Conservation (phyloP, 2,888 invertebrate genomes). For the Tuberolachnus salignus region DNA sequence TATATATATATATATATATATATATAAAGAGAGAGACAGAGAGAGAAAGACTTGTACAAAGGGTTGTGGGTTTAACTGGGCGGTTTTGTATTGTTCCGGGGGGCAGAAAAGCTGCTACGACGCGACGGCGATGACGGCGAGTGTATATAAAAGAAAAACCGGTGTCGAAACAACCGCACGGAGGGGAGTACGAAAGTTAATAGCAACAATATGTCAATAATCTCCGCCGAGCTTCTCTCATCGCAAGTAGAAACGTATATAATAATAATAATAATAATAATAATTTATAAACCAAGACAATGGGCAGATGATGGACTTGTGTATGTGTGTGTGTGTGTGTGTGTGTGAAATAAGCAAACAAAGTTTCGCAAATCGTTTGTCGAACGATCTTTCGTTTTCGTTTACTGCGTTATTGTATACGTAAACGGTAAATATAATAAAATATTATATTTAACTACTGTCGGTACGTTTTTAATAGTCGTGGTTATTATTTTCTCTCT, state of each 20-base stretch:
- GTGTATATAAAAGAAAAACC: constrained; percentile 35
- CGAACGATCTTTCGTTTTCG: background rate
- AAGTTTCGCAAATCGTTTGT: background rate
- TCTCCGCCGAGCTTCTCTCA: background rate
- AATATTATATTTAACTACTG: too few species aligned
- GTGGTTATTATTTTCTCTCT: too few species aligned
- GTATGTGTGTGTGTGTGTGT: too few species aligned
- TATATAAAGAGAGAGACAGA: too few species aligned
- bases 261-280: background rate
- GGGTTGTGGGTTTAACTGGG: too few species aligned
- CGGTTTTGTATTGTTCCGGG: too few species aligned
- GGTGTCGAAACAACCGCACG: constrained; percentile 12
- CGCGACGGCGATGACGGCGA: background rate
- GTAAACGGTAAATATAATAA: too few species aligned
- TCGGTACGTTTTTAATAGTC: too few species aligned
- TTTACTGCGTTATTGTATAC: too few species aligned
- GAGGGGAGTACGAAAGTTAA: background rate
- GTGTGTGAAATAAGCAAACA: background rate
- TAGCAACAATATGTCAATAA: constrained; percentile 38
- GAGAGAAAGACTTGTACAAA: too few species aligned
- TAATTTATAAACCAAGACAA: constrained; percentile 4
- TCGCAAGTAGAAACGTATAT: background rate
- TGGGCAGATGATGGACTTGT: background rate
- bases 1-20: too few species aligned
- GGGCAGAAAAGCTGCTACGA: too few species aligned